phyloP scores from a whole-genome alignment of 1,140 invertebrate species.

The Arion vulgaris region DNA sequence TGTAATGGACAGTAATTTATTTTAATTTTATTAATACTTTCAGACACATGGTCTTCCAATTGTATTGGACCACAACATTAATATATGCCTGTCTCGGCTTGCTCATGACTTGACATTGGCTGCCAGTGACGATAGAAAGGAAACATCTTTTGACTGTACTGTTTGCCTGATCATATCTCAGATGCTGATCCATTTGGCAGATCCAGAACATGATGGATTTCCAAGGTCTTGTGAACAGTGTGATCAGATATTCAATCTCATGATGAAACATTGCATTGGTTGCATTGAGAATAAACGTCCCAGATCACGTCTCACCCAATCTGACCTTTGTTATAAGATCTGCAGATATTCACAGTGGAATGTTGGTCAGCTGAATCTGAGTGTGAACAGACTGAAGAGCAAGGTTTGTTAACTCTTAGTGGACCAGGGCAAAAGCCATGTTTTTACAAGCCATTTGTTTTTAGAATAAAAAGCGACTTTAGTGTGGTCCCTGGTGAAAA shows the following conservation, averaged over 20 bases:
- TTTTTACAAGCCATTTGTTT: too few species aligned
- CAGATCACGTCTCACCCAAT: background rate
- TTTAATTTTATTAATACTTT: background rate
- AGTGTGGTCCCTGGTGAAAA: too few species aligned
- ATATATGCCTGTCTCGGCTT: background rate
- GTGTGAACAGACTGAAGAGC: background rate
- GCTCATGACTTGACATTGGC: background rate
- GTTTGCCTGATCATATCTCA: constrained; percentile 11
- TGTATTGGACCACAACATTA: background rate
- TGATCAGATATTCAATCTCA: constrained; percentile 18
- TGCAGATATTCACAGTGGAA: constrained; percentile 25
- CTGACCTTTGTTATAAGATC: constrained; percentile 30
- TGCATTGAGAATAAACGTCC: constrained; percentile 1
- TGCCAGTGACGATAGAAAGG: background rate
- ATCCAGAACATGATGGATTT: background rate
- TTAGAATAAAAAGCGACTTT: too few species aligned
- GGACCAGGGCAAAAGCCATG: too few species aligned
- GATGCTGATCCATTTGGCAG: constrained; percentile 21
- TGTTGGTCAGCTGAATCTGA: background rate
- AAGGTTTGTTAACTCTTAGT: constrained; percentile 16
- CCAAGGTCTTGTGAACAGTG: constrained; percentile 7
- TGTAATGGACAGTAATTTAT: too few species aligned
- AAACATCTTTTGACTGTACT: constrained; percentile 14
- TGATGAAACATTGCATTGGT: background rate
- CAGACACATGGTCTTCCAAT: background rate